Conservation (phyloP, 2,797 vertebrate genomes). For the Hemibagrus guttatus region DNA sequence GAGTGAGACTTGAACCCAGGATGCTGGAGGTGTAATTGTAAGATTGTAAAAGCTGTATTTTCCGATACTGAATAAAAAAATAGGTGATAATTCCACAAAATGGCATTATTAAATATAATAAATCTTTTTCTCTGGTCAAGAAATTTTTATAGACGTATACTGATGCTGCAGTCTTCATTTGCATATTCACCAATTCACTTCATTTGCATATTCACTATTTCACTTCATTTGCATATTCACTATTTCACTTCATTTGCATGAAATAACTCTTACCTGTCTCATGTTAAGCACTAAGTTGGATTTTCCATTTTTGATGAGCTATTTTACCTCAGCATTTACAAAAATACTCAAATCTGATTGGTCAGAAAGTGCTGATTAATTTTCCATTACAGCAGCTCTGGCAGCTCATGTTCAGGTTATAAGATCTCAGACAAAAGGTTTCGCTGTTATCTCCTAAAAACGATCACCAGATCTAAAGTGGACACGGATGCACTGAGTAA, state of each 20-base stretch:
- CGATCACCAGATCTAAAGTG: background rate
- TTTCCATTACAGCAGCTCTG: background rate
- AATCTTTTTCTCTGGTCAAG: too few relatives aligned
- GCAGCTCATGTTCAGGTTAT: background rate
- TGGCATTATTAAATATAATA: too few relatives aligned
- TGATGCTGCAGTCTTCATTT: background rate
- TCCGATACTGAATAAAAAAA: background rate
- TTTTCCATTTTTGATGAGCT: background rate
- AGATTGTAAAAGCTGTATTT: background rate
- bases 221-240: too few relatives aligned
- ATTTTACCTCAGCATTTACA: background rate
- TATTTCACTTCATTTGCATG: too few relatives aligned
- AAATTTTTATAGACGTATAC: too few relatives aligned
- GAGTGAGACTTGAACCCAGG: too few relatives aligned
- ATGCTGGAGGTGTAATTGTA: too few relatives aligned
- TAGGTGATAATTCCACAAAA: background rate
- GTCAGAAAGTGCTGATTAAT: background rate
- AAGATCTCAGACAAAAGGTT: background rate
- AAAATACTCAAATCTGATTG: background rate
- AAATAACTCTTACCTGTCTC: too few relatives aligned
- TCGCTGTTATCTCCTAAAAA: background rate
- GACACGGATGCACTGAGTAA: background rate
- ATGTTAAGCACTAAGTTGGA: too few relatives aligned
- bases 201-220: too few relatives aligned
- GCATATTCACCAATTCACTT: too few relatives aligned